Base-by-base conservation (phyloP, 2,888 invertebrate species). In the Aphrophora alni region DNA sequence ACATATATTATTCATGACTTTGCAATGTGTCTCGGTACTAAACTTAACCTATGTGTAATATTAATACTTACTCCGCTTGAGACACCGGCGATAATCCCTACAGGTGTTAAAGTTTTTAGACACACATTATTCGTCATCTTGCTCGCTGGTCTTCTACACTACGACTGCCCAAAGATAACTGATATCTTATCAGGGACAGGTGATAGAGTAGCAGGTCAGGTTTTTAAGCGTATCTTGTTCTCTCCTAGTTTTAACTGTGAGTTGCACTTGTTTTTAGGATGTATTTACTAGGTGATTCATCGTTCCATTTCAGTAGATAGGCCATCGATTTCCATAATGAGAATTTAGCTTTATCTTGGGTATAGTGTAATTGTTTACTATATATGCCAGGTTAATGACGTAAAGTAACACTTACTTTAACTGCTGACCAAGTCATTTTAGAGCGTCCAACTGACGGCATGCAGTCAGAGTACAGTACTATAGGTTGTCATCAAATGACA, bases 141-240 rank as follows among this genome's bases (percentile, higher is more conserved):
- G 21, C 59, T 59, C 59, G 59, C 4, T 59, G 59, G 59, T 59
- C 59, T 59, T 59, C 59, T 59, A 59, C 59, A 59, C 59, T 21
- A 59, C 59, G 59, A 59, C 59, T 59, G 59, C 59, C 59, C 59
- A 59, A 59, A 59, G 59, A 59, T 59, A 59, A 59, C 59, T 59
- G 59, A 59, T 59, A 59, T 59, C 59, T 59, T 59, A 59, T 59
- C 59, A 59, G 7, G 21, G 21, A 59, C 59, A 59, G 59, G 59
- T 59, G 59, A 59, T 59, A 59, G 59, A 59, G 59, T 59, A 59
- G 59, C 59, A 21, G 59, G 59, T 59, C 59, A 59, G 59, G 59
- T 59, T 59, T 59, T 59, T 21, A 59, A 1, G 59, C 59, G 12
- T 59, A 59, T 59, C 21, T 21, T 21, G 59, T 59, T 59, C 21